Evolutionary conservation across 2,888 invertebrate species (phyloP).

Genomic region (Calliopum simillimum): DNA sequence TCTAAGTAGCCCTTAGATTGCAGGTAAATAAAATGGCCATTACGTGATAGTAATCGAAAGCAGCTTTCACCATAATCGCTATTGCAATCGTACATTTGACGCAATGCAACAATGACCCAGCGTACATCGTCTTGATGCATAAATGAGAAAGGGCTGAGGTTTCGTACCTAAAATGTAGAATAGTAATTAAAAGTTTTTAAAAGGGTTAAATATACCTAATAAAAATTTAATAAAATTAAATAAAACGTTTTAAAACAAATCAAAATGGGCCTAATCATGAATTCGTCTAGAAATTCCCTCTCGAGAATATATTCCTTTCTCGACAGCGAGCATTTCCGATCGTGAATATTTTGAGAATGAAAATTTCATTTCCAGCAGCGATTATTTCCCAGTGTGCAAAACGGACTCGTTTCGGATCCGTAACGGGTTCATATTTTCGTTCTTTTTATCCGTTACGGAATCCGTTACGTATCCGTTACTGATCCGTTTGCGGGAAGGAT

Average conservation of each 20-base stretch:
- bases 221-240: not conserved
- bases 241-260: slow-evolving; percentile 1
- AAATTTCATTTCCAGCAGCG: too few relatives aligned
- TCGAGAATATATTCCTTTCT: too few relatives aligned
- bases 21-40: slow-evolving; percentile 86
- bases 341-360: too few relatives aligned
- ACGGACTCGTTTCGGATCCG: too few relatives aligned
- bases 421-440: too few relatives aligned
- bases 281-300: too few relatives aligned
- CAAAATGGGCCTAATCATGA: not conserved
- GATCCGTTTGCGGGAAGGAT: too few relatives aligned
- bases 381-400: too few relatives aligned
- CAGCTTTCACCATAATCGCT: slow-evolving; percentile 87
- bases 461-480: too few relatives aligned
- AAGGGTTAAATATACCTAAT: too few relatives aligned
- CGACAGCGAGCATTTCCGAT: too few relatives aligned
- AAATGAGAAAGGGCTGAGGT: slow-evolving; percentile 87
- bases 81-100: slow-evolving; percentile 89
- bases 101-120: slow-evolving; percentile 87
- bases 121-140: slow-evolving; percentile 92
- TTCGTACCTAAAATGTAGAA: slow-evolving; percentile 72
- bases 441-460: too few relatives aligned
- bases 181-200: not conserved
- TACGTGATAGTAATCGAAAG: slow-evolving; percentile 83
- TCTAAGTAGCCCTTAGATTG: slow-evolving; percentile 87